Base-by-base conservation (phyloP, 2,797 vertebrate species). In the Neoniphon sammara region DNA sequence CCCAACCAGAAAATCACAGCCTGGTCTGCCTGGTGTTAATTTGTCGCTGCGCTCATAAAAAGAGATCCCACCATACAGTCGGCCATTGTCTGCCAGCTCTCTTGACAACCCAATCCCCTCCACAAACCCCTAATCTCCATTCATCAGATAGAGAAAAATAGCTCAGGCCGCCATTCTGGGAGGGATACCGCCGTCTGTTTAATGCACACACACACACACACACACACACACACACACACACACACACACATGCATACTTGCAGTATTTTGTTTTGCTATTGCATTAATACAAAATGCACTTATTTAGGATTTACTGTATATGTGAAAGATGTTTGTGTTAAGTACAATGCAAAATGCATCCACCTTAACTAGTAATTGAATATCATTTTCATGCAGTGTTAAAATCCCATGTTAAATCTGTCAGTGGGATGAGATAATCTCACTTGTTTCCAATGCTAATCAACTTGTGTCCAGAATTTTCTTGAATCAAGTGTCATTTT, bases 1-100 rank as follows among this genome's bases (percentile, higher is more conserved):
- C 69, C 65, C 25, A 66, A 86, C 68, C 66, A 80, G 61, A 61
- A 73, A 81, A 78, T 69, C 78, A 85, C 79, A 80, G 82, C 7
- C 20, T 8, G 7, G n/a, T 53, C 14, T 4, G 20, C 30, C 70
- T 58, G 61, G 65, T 78, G 73, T 70, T 84, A 55, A 85, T 77
- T 74, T 75, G 69, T 64, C 73, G 65, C 71, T 75, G 68, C 52
- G 63, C 53, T 72, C 46, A 53, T 49, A 53, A 80, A 85, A 52
- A n/a, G 5, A 46, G 8, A 44, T 17, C 47, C 11, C 7, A 73
- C 53, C 42, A 12, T 60, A 69, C 36, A 36, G 2, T 34, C 15
- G 50, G 49, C 5, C 30, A 7, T 66, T 68, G 69, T 36, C 15
- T 53, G 42, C 44, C 56, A 30, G 23, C 50, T 25, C 49, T 54